A percentile compares a stretch with the other conserved stretches of the same genome.
Evolutionary conservation across 2,797 vertebrate genomes (phyloP).

Genomic region (Eulemur albifrons): DNA sequence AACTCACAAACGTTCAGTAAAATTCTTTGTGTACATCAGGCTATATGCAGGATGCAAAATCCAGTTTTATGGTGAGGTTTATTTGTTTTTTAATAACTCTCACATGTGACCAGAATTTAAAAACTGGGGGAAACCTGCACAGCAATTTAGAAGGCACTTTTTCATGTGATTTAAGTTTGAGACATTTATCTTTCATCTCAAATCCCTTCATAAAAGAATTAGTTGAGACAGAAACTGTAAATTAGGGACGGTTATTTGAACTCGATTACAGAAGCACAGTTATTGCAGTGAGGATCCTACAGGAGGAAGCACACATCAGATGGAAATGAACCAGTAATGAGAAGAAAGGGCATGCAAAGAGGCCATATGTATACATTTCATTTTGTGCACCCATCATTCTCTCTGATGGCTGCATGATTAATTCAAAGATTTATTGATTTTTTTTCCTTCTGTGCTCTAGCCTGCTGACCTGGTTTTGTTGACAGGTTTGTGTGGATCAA

Average conservation of each 20-base stretch:
- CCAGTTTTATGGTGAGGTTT: not conserved
- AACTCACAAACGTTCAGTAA: not conserved
- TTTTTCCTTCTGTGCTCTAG: not conserved
- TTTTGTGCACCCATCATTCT: not conserved
- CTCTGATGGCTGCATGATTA: not conserved
- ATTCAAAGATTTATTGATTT: conserved; percentile 63
- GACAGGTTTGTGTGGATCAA: not conserved
- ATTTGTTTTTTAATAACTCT: not conserved
- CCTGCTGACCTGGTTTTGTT: conserved; percentile 37
- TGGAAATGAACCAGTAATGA: not conserved
- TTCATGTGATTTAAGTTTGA: not conserved
- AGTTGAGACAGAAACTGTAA: not conserved
- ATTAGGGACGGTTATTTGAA: not conserved
- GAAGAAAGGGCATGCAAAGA: not conserved
- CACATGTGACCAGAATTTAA: not conserved
- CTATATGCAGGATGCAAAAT: not conserved
- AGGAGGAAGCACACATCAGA: fast-evolving
- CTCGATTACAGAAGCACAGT: not conserved
- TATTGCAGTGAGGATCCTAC: fast-evolving
- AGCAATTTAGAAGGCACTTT: not conserved
- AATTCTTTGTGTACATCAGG: not conserved
- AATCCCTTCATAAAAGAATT: not conserved
- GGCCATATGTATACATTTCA: not conserved
- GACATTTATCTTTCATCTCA: not conserved
- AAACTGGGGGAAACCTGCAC: not conserved